Evolutionary conservation across 2,888 invertebrate genomes (phyloP).

Genomic region (Tortricodes alternella): DNA sequence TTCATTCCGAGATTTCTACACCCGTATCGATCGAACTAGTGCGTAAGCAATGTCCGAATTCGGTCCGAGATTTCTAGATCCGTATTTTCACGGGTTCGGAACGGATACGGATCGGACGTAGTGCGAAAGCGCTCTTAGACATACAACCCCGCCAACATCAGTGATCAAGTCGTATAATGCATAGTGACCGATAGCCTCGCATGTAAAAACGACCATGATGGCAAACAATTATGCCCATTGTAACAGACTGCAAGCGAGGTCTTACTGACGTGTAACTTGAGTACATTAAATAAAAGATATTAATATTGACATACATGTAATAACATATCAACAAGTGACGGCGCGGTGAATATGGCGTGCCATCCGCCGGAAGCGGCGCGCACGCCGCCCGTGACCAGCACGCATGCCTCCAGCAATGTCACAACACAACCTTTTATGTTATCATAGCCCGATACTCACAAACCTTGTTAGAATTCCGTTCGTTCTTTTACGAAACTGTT

Average conservation of each 20-base stretch:
- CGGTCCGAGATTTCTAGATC: too few relatives aligned
- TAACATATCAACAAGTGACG: constrained; percentile 41
- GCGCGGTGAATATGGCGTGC: constrained; percentile 59
- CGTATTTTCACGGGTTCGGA: too few relatives aligned
- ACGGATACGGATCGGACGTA: too few relatives aligned
- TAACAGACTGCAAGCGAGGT: constrained; percentile 39
- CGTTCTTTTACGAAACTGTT: too few relatives aligned
- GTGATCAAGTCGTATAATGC: too few relatives aligned
- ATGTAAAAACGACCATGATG: constrained; percentile 55
- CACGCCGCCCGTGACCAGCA: constrained; percentile 74
- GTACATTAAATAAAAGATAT: constrained; percentile 28
- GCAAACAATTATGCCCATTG: constrained; percentile 48
- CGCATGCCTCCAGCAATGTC: constrained; percentile 45
- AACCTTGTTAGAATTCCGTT: too few relatives aligned
- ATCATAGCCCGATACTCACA: neutral
- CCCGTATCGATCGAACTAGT: too few relatives aligned
- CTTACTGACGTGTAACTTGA: constrained; percentile 46
- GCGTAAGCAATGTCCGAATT: too few relatives aligned
- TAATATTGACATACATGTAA: constrained; percentile 41
- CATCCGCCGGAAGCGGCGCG: constrained; percentile 77
- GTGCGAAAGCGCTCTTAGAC: too few relatives aligned
- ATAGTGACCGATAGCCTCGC: constrained; percentile 49
- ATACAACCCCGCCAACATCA: too few relatives aligned
- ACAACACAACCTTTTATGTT: constrained; percentile 40
- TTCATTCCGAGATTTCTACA: too few relatives aligned